phyloP scores from a whole-genome alignment of 2,113 vertebrate species.

The Theropithecus gelada region DNA sequence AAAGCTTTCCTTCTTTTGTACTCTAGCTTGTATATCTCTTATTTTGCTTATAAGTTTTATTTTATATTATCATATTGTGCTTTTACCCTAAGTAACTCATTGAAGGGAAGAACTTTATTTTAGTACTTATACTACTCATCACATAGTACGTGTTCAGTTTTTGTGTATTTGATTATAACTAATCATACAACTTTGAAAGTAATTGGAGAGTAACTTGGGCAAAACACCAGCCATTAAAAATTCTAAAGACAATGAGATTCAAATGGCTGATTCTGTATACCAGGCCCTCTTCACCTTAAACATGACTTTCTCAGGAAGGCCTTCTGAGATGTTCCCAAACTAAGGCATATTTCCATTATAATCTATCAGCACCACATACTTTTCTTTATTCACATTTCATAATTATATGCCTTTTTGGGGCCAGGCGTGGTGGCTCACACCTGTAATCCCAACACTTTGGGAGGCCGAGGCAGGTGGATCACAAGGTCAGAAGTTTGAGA shows the following conservation, averaged over 20 bases:
- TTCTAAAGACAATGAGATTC: background rate
- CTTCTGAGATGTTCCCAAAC: background rate
- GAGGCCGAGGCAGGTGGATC: no score
- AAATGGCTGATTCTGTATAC: background rate
- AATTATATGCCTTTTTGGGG: background rate
- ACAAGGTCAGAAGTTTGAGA: no score
- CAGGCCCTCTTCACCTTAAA: background rate
- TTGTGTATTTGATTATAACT: background rate
- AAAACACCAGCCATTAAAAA: background rate
- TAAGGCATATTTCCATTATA: background rate
- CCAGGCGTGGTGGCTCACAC: no score
- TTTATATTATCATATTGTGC: background rate
- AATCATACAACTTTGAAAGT: background rate
- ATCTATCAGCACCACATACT: background rate
- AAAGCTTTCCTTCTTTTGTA: background rate
- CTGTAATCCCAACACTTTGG: no score
- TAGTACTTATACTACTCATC: background rate
- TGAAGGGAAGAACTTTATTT: background rate
- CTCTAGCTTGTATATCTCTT: background rate
- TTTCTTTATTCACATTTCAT: background rate
- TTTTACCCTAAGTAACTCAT: background rate
- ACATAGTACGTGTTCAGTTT: background rate
- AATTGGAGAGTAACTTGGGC: background rate
- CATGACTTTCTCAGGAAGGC: background rate
- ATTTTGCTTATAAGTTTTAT: constrained; percentile 12